Evolutionary conservation across 2,888 invertebrate species (phyloP).

Genomic region (Petrophora chlorosata): DNA sequence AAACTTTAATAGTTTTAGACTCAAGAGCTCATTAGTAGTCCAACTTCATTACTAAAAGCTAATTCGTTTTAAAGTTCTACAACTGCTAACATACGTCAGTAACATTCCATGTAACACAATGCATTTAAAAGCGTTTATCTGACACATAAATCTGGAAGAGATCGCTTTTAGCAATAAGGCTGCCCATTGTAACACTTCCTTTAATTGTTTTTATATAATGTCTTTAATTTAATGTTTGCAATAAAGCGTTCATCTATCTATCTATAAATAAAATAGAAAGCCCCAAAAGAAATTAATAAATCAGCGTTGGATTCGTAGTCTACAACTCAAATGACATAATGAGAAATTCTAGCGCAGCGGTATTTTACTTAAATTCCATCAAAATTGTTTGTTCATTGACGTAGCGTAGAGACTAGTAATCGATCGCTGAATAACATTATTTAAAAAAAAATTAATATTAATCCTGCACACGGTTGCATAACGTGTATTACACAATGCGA

Average conservation of each 20-base stretch:
- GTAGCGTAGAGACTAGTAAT: constrained; percentile 1
- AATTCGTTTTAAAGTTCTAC: too few species aligned
- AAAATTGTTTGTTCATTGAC: constrained; percentile 14
- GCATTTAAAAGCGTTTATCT: constrained; percentile 9
- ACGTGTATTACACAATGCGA: constrained; percentile 31
- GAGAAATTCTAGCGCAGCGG: constrained; percentile 11
- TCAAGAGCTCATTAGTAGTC: too few species aligned
- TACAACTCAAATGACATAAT: constrained; percentile 7
- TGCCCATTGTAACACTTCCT: too few species aligned
- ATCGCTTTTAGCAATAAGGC: too few species aligned
- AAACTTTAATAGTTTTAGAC: too few species aligned
- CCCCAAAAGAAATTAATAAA: constrained; percentile 12
- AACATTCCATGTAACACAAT: too few species aligned
- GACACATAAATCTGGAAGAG: constrained; percentile 24
- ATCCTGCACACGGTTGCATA: constrained; percentile 44
- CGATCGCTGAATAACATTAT: constrained; percentile 11
- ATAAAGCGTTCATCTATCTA: too few species aligned
- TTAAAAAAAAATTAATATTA: constrained; percentile 38
- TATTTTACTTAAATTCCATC: constrained; percentile 17
- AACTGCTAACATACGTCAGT: too few species aligned
- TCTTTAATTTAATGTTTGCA: too few species aligned
- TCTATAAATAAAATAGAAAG: constrained; percentile 11
- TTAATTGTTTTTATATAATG: too few species aligned
- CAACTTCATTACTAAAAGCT: too few species aligned
- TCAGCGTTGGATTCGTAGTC: constrained; percentile 14